phyloP scores from a whole-genome alignment of 2,113 vertebrate genomes.

The Burhinus bistriatus region DNA sequence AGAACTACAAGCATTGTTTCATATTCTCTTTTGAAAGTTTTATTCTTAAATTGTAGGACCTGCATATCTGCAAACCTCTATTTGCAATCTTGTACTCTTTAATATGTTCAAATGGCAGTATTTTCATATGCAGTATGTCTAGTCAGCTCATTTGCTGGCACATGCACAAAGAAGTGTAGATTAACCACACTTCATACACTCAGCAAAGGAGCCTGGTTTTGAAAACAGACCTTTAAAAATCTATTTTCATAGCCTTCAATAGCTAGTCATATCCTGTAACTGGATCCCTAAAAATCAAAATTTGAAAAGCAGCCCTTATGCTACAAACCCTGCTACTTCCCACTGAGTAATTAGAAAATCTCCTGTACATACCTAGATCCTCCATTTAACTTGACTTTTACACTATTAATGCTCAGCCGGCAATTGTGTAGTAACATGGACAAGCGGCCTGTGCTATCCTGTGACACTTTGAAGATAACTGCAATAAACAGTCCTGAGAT shows the following conservation, averaged over 20 bases:
- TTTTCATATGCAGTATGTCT: not conserved
- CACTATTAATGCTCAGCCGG: not conserved
- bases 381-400: slow-evolving; percentile 22
- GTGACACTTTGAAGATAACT: not conserved
- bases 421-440: slow-evolving; percentile 31
- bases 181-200: not conserved
- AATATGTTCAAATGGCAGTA: not conserved
- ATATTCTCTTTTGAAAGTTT: not conserved
- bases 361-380: not conserved
- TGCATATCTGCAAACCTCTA: not conserved
- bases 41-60: not conserved
- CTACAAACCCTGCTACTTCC: not conserved
- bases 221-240: not conserved
- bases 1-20: not conserved
- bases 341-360: not conserved
- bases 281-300: not conserved
- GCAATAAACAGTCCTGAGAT: slow-evolving; percentile 61
- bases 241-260: not conserved
- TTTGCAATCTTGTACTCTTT: not conserved
- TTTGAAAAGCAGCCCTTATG: not conserved
- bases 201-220: not conserved
- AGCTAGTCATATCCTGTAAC: not conserved
- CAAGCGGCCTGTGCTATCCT: slow-evolving; percentile 16
- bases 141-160: not conserved
- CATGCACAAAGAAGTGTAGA: not conserved